phyloP scores from a whole-genome alignment of 2,113 vertebrate species.

The Trochalopteron elliotii region DNA sequence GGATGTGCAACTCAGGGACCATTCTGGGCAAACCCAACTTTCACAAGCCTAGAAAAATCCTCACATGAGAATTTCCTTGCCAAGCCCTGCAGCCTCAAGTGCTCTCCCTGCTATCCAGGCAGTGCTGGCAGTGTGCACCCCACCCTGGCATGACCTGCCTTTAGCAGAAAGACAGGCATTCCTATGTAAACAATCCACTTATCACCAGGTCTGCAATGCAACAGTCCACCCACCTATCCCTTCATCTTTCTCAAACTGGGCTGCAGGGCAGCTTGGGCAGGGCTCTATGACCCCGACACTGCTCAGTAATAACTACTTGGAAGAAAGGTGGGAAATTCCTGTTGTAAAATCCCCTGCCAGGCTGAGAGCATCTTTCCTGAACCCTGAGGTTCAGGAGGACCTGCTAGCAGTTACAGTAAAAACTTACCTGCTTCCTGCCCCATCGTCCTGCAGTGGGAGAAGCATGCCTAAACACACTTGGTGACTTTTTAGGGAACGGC shows the following conservation, averaged over 20 bases:
- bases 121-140: background rate
- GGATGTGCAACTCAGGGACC: background rate
- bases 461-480: background rate
- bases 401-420: background rate
- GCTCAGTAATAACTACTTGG: background rate
- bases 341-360: background rate
- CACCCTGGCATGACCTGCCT: background rate
- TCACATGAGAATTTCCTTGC: rapidly evolving
- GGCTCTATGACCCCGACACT: background rate
- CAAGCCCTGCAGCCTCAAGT: background rate
- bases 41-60: background rate
- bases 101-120: rapidly evolving
- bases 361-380: background rate
- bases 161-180: background rate
- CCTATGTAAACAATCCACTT: rapidly evolving
- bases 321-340: background rate
- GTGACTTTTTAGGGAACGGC: background rate
- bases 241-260: background rate
- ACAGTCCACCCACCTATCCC: background rate
- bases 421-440: background rate
- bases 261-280: background rate
- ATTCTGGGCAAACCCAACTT: background rate
- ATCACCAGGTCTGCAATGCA: background rate
- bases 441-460: background rate
- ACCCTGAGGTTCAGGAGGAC: background rate